Conservation (phyloP, 2,888 invertebrate species). For the Cheiracanthium punctorium region DNA sequence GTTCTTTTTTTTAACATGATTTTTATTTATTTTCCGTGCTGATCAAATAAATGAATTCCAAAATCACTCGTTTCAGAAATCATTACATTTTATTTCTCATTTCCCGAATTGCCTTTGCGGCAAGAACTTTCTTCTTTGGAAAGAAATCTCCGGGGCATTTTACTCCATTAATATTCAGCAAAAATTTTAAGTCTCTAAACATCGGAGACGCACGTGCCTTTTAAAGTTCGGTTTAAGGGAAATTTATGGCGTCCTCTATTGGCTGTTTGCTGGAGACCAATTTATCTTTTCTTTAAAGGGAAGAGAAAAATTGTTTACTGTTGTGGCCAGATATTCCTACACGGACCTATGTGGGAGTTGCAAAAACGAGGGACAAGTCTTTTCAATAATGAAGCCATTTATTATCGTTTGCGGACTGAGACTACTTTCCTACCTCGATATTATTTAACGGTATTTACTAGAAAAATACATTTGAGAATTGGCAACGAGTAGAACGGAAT, state of each 20-base stretch:
- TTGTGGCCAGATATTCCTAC: background rate
- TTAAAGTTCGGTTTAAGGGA: conserved; percentile 39
- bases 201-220: conserved; percentile 4
- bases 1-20: no score
- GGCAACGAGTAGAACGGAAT: background rate
- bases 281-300: background rate
- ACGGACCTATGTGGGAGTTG: background rate
- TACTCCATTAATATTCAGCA: conserved; percentile 36
- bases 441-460: background rate
- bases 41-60: background rate
- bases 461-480: background rate
- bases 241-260: conserved; percentile 58
- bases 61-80: background rate
- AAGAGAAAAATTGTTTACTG: background rate
- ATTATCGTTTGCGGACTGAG: background rate
- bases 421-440: background rate
- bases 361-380: conserved; percentile 3
- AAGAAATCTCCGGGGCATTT: background rate
- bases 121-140: no score
- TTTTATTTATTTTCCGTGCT: background rate
- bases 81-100: background rate
- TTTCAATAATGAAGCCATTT: conserved; percentile 6
- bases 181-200: conserved; percentile 10
- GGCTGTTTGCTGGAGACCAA: conserved; percentile 47
- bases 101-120: no score